phyloP scores from a whole-genome alignment of 1,140 invertebrate species.

The Batillaria attramentaria region DNA sequence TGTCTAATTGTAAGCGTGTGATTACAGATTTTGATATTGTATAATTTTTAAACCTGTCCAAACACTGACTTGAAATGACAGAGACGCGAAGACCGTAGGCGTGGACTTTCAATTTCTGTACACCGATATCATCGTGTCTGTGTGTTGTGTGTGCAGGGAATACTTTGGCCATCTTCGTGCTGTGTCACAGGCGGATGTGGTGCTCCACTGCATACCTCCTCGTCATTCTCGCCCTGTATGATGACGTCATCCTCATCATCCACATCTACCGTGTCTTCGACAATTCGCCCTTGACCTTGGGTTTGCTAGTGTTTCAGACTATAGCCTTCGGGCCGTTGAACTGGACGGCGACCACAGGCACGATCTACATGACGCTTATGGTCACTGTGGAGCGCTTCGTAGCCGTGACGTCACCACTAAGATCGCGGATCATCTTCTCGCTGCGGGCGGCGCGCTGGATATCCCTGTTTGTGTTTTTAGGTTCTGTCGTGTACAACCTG shows the following conservation, averaged over 20 bases:
- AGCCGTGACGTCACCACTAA: constrained; percentile 27
- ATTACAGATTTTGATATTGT: too few relatives aligned
- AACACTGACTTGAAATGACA: too few relatives aligned
- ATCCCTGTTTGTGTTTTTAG: constrained; percentile 24
- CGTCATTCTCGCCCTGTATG: constrained; percentile 28
- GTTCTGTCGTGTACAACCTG: constrained; percentile 29
- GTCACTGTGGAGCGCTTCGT: constrained; percentile 33
- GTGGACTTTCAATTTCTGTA: too few relatives aligned
- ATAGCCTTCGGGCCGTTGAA: constrained; percentile 74
- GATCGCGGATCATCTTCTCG: constrained; percentile 32
- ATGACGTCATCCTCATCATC: constrained; percentile 32
- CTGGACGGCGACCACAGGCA: constrained; percentile 82
- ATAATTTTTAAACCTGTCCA: too few relatives aligned
- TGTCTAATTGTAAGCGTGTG: too few relatives aligned
- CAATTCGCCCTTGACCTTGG: neutral
- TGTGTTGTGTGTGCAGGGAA: neutral
- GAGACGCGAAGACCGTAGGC: too few relatives aligned
- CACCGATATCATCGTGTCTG: neutral
- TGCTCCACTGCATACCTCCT: constrained; percentile 31
- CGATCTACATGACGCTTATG: constrained; percentile 81
- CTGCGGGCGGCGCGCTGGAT: constrained; percentile 20
- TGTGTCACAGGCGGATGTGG: constrained; percentile 22
- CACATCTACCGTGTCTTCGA: constrained; percentile 19
- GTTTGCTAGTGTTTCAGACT: constrained; percentile 72
- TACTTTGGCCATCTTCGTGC: constrained; percentile 23